Conservation (phyloP, 2,888 invertebrate species). For the Amiota minor region DNA sequence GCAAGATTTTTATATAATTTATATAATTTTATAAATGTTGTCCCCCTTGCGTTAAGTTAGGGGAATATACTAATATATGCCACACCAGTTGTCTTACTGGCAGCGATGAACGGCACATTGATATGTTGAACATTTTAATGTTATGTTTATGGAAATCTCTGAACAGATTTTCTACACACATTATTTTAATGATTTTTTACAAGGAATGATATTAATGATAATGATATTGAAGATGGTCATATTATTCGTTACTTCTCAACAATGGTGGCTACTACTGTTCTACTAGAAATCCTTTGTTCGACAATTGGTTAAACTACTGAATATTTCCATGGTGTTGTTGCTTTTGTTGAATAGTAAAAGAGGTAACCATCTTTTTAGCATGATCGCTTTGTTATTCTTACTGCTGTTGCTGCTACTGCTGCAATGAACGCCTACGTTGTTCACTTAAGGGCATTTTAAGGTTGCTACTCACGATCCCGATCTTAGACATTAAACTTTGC, state of each 20-base stretch:
- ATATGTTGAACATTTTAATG: slow-evolving; percentile 4
- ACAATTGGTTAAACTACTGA: too few species aligned
- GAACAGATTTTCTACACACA: slow-evolving; percentile 25
- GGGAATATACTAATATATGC: too few species aligned
- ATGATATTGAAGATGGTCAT: not conserved
- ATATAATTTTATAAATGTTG: not conserved
- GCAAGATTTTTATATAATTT: not conserved
- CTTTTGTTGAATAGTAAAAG: slow-evolving; percentile 6
- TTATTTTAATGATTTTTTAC: slow-evolving; percentile 3
- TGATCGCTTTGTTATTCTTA: slow-evolving; percentile 9
- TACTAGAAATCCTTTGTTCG: slow-evolving; percentile 2
- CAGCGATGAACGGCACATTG: not conserved
- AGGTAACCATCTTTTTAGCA: slow-evolving; percentile 23
- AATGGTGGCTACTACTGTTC: slow-evolving; percentile 11
- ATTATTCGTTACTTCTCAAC: not conserved
- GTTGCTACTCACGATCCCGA: not conserved
- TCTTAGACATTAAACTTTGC: not conserved
- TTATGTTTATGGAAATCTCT: slow-evolving; percentile 4
- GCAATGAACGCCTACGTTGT: not conserved
- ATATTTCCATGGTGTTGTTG: too few species aligned
- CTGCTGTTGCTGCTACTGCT: slow-evolving; percentile 3
- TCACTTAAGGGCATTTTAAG: slow-evolving; percentile 20
- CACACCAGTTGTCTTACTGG: not conserved
- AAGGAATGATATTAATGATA: not conserved
- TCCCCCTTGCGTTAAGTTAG: not conserved